Conservation (phyloP, 2,888 invertebrate genomes). For the Yponomeuta plumbellus region DNA sequence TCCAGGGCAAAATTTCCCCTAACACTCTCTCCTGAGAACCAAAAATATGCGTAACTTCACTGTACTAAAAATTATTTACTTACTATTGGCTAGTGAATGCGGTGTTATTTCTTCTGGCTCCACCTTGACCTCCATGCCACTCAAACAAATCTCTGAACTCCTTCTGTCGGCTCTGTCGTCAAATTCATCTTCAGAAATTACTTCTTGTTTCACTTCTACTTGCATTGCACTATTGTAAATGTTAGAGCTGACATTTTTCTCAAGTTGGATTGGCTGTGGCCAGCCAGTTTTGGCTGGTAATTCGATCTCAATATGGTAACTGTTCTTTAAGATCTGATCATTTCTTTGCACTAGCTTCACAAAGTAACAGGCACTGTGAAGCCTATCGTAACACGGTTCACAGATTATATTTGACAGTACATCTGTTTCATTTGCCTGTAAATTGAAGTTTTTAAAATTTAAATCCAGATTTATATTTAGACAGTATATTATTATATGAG, state of each 20-base stretch:
- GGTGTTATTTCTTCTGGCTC: slow-evolving; percentile 54
- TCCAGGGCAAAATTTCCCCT: too few relatives aligned
- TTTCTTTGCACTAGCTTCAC: slow-evolving; percentile 36
- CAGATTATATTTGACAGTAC: slow-evolving; percentile 54
- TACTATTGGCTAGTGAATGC: slow-evolving; percentile 23
- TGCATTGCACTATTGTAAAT: slow-evolving; percentile 33
- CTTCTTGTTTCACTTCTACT: slow-evolving; percentile 57
- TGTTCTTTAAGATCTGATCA: slow-evolving; percentile 35
- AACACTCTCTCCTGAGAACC: too few relatives aligned
- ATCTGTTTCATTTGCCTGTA: slow-evolving; percentile 46
- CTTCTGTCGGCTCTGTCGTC: slow-evolving; percentile 7
- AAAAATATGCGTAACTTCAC: too few relatives aligned
- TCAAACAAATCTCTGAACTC: neutral
- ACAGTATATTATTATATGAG: neutral
- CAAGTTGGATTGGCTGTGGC: slow-evolving; percentile 61
- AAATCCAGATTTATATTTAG: neutral
- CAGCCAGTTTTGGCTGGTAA: slow-evolving; percentile 33
- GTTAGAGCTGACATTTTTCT: slow-evolving; percentile 38
- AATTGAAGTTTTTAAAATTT: slow-evolving; percentile 18
- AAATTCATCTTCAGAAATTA: slow-evolving; percentile 51
- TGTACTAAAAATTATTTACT: neutral
- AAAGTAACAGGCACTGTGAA: slow-evolving; percentile 47
- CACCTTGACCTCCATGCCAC: slow-evolving; percentile 50
- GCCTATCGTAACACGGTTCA: slow-evolving; percentile 38
- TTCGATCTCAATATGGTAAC: slow-evolving; percentile 16